These are phyloP conservation scores for Syngnathus scovelli DNA, from an alignment of 2,113 vertebrate genomes.

Conservation along the genomic window DNA sequence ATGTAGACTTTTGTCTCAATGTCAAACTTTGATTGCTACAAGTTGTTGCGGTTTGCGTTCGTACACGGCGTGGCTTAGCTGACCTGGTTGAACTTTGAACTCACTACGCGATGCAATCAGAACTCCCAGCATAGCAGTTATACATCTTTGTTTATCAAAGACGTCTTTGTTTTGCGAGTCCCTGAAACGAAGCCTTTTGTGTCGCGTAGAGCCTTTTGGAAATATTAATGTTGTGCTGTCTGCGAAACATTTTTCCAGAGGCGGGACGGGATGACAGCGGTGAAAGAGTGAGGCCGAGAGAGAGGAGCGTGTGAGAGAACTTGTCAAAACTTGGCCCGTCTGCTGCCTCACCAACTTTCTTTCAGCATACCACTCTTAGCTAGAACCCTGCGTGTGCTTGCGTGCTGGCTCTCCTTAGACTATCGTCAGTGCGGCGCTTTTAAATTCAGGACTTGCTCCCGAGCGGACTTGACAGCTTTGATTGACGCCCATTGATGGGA, in stretches of 20 bases:
- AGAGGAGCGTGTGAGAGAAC: conserved; percentile 12
- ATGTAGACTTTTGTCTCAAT: too few relatives aligned
- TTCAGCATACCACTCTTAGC: conserved; percentile 20
- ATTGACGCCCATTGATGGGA: neutral
- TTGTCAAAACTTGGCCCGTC: conserved; percentile 43
- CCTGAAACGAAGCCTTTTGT: too few relatives aligned
- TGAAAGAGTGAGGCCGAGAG: conserved; percentile 15
- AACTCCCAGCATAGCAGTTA: neutral
- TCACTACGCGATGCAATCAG: neutral
- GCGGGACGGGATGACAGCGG: conserved; percentile 13
- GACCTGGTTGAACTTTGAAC: neutral
- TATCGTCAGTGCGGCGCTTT: neutral
- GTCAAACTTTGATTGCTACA: too few relatives aligned
- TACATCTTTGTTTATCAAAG: neutral
- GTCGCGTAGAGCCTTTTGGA: conserved; percentile 29
- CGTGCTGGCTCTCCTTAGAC: neutral
- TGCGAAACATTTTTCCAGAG: conserved; percentile 24
- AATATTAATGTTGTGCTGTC: conserved; percentile 42
- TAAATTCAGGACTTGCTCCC: neutral
- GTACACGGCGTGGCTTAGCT: neutral
- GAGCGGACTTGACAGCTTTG: neutral
- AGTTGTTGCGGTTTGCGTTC: neutral
- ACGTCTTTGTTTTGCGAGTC: neutral
- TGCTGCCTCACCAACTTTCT: conserved; percentile 16
- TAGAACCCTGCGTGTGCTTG: neutral